Percentiles rank a stretch among this genome's conserved stretches.
phyloP scores from a whole-genome alignment of 2,888 invertebrate species.

The Pterostichus niger region DNA sequence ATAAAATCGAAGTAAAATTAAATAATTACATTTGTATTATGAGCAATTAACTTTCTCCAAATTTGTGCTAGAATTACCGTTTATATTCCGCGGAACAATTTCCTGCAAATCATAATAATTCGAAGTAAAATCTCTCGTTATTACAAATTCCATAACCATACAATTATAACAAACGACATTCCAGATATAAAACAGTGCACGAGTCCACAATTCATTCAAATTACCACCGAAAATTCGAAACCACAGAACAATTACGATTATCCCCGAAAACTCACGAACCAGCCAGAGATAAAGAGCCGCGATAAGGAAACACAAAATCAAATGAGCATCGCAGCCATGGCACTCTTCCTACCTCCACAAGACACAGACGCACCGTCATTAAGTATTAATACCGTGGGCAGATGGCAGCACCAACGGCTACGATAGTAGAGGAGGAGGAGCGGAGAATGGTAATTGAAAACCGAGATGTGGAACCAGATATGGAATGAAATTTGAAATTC shows the following conservation, averaged over 20 bases:
- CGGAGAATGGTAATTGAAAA: conserved; percentile 53
- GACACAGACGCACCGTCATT: conserved; percentile 35
- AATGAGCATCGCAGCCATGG: conserved; percentile 26
- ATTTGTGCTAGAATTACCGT: too few relatives aligned
- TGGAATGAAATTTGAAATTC: conserved; percentile 57
- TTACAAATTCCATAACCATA: conserved; percentile 25
- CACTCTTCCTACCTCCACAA: conserved; percentile 9
- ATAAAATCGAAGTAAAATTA: too few relatives aligned
- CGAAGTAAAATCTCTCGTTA: background rate
- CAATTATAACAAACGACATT: conserved; percentile 32
- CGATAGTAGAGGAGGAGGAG: background rate
- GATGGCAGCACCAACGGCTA: conserved; percentile 23
- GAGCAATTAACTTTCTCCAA: too few relatives aligned
- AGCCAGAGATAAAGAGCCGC: conserved; percentile 12
- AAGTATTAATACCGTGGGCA: conserved; percentile 33
- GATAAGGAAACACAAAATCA: conserved; percentile 46
- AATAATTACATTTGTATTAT: too few relatives aligned
- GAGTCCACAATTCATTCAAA: conserved; percentile 33
- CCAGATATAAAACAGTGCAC: conserved; percentile 24
- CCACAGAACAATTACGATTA: conserved; percentile 45
- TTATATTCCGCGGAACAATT: too few relatives aligned
- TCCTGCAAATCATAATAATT: background rate
- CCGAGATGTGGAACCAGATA: conserved; percentile 56
- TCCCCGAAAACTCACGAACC: conserved; percentile 21
- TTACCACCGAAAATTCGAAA: conserved; percentile 22